Evolutionary conservation across 2,797 vertebrate species (phyloP), one percentile per base, ranked within the genome.

Genomic region (Myripristis jacobus): DNA sequence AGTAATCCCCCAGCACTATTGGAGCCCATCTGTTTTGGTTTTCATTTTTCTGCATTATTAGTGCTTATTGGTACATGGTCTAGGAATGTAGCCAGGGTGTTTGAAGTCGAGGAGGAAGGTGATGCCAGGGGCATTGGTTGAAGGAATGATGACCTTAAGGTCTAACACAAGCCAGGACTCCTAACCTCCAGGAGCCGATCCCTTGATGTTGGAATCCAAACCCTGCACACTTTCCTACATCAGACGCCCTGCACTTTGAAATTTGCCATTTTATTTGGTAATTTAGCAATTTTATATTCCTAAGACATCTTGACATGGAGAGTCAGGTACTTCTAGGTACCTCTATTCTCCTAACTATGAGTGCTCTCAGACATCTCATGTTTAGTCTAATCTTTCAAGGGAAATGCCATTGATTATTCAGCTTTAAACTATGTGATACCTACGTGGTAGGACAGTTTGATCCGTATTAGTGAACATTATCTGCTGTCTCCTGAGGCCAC

Each of bases 1-100:
- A 22, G 79, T 95, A 95, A 95, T 93, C 93, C 92, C 84, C 84
- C 88, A 86, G 87, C 85, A 86, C 92, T 88, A 94, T 92, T 94
- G 92, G 89, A 93, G 90, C 80, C 94, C 94, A 95, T 95, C 94
- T 95, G 94, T 93, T 96, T 95, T 93, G 89, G 86, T 93, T 96
- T 95, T 94, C 91, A 94, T 95, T 95, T 95, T 94, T 94, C 90
- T 89, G 93, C 91, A 92, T 94, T 95, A 96, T 95, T 95, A 93
- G 92, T 92, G 94, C 92, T 95, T 94, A 94, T 95, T 95, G 93
- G 94, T 94, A 95, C 95, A 95, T 85, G 92, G 87, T 84, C 91
- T 79, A 93, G 94, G 94, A 95, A 95, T 95, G 89, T 72, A 84
- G 89, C 90, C 87, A 77, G 84, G 87, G 90, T 92, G 91, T 96